These are phyloP conservation scores for Girardinus metallicus DNA, from an alignment of 2,797 vertebrate genomes.

Conservation along the genomic window DNA sequence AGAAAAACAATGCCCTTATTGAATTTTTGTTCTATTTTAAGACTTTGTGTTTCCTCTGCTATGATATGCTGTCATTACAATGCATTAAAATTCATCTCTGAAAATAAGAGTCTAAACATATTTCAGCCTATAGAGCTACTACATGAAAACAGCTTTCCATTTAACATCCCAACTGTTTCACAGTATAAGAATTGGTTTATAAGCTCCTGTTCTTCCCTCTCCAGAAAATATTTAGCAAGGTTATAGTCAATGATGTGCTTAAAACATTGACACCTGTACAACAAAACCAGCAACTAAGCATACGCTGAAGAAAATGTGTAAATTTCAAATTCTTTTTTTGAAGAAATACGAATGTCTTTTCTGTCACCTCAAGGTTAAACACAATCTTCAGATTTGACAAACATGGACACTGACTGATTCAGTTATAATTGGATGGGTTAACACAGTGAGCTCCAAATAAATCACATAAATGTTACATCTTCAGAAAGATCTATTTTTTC, in stretches of 20 bases:
- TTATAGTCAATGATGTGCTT: background rate
- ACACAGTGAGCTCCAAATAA: background rate
- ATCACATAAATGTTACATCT: background rate
- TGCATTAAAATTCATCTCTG: slow-evolving; percentile 41
- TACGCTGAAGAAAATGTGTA: background rate
- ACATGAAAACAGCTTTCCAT: slow-evolving; percentile 10
- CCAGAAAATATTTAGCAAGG: background rate
- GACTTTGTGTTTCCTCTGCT: slow-evolving; percentile 43
- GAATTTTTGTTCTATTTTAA: slow-evolving; percentile 56
- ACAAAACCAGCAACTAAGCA: background rate
- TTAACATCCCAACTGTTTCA: background rate
- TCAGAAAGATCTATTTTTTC: background rate
- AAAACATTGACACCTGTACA: background rate
- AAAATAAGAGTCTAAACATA: slow-evolving; percentile 25
- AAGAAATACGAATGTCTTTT: background rate
- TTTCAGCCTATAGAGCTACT: background rate
- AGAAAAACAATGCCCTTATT: slow-evolving; percentile 57
- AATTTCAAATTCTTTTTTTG: background rate
- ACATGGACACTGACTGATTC: background rate
- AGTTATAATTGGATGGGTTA: background rate
- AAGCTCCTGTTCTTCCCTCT: background rate
- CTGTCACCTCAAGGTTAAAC: background rate
- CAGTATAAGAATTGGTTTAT: background rate
- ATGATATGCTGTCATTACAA: slow-evolving; percentile 51
- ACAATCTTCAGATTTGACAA: background rate